These are phyloP conservation scores for Leptatherina wallacei DNA, from an alignment of 2,797 vertebrate species.

Conservation along the genomic window DNA sequence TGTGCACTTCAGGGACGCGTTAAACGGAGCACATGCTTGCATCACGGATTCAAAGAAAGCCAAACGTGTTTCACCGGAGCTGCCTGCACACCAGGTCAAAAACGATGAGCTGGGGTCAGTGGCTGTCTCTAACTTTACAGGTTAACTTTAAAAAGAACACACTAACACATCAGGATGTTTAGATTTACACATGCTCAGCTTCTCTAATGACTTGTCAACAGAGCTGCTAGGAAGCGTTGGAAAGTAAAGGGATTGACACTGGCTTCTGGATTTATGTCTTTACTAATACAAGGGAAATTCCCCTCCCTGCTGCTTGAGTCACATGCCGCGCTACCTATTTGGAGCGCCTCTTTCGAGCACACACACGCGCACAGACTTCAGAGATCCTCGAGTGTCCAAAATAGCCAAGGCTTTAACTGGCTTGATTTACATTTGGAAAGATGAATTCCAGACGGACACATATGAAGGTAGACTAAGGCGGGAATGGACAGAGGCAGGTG, in stretches of 20 bases:
- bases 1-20: neutral
- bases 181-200: neutral
- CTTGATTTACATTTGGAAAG: constrained; percentile 73
- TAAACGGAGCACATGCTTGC: neutral
- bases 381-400: constrained; percentile 57
- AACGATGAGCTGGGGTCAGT: constrained; percentile 10
- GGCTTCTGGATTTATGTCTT: constrained; percentile 59
- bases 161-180: neutral
- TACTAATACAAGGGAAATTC: constrained; percentile 62
- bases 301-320: constrained; percentile 45
- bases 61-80: neutral
- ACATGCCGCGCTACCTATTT: constrained; percentile 44
- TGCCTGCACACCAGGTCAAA: too few species aligned
- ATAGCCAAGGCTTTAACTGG: constrained; percentile 63
- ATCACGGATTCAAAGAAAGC: constrained; percentile 36
- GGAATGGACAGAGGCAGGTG: constrained; percentile 69
- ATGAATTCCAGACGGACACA: constrained; percentile 46
- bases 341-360: constrained; percentile 12
- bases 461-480: constrained; percentile 18
- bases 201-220: constrained; percentile 24
- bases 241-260: constrained; percentile 15
- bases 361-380: constrained; percentile 19
- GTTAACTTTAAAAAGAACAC: neutral
- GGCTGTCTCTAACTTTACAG: constrained; percentile 10
- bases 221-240: constrained; percentile 11